Base-by-base conservation (phyloP, 2,888 invertebrate species). In the Oxystoma pomonae region DNA sequence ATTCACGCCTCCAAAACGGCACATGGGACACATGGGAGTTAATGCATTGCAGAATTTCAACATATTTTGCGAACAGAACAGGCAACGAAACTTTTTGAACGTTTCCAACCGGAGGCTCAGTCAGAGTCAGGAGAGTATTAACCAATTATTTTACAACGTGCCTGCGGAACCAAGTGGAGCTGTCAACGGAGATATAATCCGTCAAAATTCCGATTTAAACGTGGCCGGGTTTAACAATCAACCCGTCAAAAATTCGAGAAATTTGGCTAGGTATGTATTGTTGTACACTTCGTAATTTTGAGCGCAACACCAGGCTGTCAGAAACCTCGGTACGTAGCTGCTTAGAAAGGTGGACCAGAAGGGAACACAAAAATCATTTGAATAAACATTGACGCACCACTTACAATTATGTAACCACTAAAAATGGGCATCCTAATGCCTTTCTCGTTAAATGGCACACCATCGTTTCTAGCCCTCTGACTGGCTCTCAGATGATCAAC, bases 231-330 rank as follows among this genome's bases (percentile, higher is more conserved):
- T 59, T 60, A 64, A 60, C 22, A 66, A 68, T 35, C 68, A 68
- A 19, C 64, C 72, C 60, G 67, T 72, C 60, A 75, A 71, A 64
- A 73, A 71, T 60, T 72, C 72, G 2, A 71, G 71, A 20, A 75
- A 76, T 62, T 65, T 74, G 61, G 63, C 69, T 55, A 68, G 73
- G 63, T 63, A 63, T 3, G 53, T 50, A n/a, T 12, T 50, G n/a
- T 50, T n/a, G n/a, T n/a, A n/a, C n/a, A n/a, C n/a, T n/a, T n/a
- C n/a, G n/a, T n/a, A n/a, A n/a, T n/a, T n/a, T n/a, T n/a, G n/a
- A n/a, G n/a, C n/a, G n/a, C n/a, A n/a, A n/a, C n/a, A n/a, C n/a
- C n/a, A n/a, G n/a, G n/a, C n/a, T n/a, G n/a, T n/a, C n/a, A n/a
- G n/a, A n/a, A n/a, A n/a, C n/a, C n/a, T n/a, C n/a, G n/a, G n/a